Base-by-base conservation (phyloP, 2,113 vertebrate genomes). In the Manacus vitellinus region DNA sequence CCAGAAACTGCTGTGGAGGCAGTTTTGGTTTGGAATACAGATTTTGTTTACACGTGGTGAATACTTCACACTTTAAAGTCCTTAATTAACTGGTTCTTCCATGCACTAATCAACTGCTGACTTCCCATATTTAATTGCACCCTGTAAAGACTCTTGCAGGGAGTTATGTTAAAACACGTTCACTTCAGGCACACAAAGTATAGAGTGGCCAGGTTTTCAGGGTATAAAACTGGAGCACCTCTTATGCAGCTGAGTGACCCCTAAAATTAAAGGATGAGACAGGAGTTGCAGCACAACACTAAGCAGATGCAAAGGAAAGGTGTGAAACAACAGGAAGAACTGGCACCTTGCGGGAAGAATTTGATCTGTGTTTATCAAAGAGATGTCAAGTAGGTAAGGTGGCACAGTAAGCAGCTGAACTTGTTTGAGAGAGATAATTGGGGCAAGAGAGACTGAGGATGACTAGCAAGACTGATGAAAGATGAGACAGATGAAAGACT, bases 361-460 rank as follows among this genome's bases (percentile, higher is more conserved):
- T 89, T 94, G 74, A 73, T 89, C 66, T 37, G 6, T 35, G 43
- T 76, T 83, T 51, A 82, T 93, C 78, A 83, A 88, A 96, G 78
- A 76, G 43, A 31, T 73, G 67, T 89, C 70, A 71, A 35, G 80
- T 47, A 85, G 63, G 54, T 79, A 54, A 37, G 77, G 49, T 73
- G 46, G 37, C 78, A 85, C 74, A 35, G 30, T n/a, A 66, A 87
- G 80, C 77, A 66, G 77, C 59, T 85, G 70, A 46, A 79, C 47
- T 63, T 74, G 55, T 80, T 77, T 84, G 75, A 55, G 43, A 92
- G 88, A 70, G 55, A 84, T 37, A 93, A 81, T 27, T 73, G 35
- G 83, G 92, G 59, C 75, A 83, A 54, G 85, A 88, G n/a, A 91
- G 31, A 35, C 27, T 16, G 73, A 71, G 4, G 10, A 16, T 81